These are phyloP conservation scores for Seira sanloemensis DNA, from an alignment of 2,888 invertebrate species.

Conservation along the genomic window DNA sequence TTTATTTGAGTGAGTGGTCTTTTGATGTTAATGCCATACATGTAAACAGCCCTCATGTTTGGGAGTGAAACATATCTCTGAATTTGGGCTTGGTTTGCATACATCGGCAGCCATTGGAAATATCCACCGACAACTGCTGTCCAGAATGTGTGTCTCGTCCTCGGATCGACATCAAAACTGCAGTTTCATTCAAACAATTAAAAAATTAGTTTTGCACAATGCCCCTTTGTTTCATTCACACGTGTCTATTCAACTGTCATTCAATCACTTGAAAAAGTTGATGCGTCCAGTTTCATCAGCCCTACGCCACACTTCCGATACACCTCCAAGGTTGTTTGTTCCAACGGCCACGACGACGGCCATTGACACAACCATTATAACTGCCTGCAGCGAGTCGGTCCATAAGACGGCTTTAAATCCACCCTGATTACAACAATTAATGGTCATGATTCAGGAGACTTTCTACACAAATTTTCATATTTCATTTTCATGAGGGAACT, in stretches of 20 bases:
- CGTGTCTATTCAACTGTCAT: no score
- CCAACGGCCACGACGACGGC: slow-evolving; percentile 62
- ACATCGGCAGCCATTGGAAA: slow-evolving; percentile 71
- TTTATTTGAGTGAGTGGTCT: no score
- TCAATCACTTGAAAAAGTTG: slow-evolving; percentile 67
- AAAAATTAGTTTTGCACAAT: no score
- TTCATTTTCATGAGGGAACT: slow-evolving; percentile 40
- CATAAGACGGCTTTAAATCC: slow-evolving; percentile 70
- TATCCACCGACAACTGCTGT: slow-evolving; percentile 66
- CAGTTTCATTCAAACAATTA: no score
- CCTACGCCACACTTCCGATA: slow-evolving; percentile 60
- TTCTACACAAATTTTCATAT: not conserved
- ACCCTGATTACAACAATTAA: no score
- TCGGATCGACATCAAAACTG: slow-evolving; percentile 69
- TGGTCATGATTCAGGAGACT: not conserved
- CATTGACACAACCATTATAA: slow-evolving; percentile 67
- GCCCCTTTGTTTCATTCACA: no score
- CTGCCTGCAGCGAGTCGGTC: slow-evolving; percentile 68
- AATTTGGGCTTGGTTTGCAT: slow-evolving; percentile 72
- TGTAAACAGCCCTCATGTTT: slow-evolving; percentile 62
- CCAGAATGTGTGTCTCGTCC: slow-evolving; percentile 72
- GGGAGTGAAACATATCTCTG: slow-evolving; percentile 72
- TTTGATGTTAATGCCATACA: no score
- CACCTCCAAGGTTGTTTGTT: slow-evolving; percentile 65
- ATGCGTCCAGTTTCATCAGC: slow-evolving; percentile 60